Conservation (phyloP, 2,797 vertebrate genomes). For the Scleropages formosus region DNA sequence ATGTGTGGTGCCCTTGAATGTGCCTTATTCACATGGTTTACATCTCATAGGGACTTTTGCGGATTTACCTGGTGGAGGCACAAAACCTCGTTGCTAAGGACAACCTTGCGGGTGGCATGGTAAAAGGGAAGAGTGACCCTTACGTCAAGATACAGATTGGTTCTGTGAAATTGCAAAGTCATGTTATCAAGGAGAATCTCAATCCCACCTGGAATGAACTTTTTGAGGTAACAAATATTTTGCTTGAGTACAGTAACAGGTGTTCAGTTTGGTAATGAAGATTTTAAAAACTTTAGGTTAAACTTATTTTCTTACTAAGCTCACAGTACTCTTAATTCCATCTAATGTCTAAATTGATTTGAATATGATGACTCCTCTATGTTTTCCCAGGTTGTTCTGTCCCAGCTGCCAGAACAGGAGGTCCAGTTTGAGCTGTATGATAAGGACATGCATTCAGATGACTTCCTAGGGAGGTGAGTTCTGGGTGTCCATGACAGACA, state of each 20-base stretch:
- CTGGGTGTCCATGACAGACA: not conserved
- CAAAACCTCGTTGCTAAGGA: conserved; percentile 86
- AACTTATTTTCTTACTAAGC: not conserved
- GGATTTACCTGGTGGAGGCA: conserved; percentile 85
- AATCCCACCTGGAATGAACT: conserved; percentile 93
- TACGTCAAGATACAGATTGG: conserved; percentile 85
- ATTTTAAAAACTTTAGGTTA: not conserved
- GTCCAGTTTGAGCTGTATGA: conserved; percentile 87
- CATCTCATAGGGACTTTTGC: conserved; percentile 78
- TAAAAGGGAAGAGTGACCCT: conserved; percentile 92
- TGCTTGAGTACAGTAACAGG: too few species aligned
- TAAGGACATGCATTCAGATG: conserved; percentile 90
- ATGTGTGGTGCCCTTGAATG: not conserved
- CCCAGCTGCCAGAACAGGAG: conserved; percentile 83
- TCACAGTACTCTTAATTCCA: too few species aligned
- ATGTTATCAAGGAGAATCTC: conserved; percentile 83
- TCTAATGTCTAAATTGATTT: not conserved
- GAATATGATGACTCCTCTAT: not conserved
- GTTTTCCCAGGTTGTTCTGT: conserved; percentile 75
- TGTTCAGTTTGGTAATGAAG: too few species aligned
- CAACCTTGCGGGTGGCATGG: conserved; percentile 82
- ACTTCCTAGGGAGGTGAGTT: conserved; percentile 84
- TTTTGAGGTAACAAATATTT: conserved; percentile 78
- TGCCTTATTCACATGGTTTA: conserved; percentile 1
- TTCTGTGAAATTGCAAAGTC: conserved; percentile 74